Conservation (phyloP, 2,888 invertebrate genomes). For the Sesia bembeciformis region DNA sequence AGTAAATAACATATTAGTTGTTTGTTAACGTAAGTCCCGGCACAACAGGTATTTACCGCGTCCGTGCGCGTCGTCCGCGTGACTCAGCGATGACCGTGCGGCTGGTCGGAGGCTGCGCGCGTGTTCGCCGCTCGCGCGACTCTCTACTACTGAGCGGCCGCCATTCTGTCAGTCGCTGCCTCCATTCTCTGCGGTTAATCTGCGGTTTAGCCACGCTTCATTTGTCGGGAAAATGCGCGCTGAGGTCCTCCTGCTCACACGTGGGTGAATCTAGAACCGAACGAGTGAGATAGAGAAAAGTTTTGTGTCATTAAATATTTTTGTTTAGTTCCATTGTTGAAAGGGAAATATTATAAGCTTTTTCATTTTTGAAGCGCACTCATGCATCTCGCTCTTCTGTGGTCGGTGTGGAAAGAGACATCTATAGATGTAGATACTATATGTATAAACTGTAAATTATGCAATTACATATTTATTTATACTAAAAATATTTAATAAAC, state of each 20-base stretch:
- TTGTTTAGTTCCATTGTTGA: slow-evolving; percentile 66
- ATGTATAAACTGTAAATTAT: too few species aligned
- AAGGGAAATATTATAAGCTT: slow-evolving; percentile 68
- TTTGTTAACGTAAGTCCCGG: slow-evolving; percentile 24
- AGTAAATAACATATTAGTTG: slow-evolving; percentile 8
- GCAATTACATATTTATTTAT: too few species aligned
- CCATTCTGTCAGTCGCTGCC: slow-evolving; percentile 74
- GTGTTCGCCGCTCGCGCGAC: slow-evolving; percentile 56
- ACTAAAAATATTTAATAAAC: too few species aligned
- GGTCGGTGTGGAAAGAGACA: slow-evolving; percentile 26
- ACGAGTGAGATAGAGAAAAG: slow-evolving; percentile 53
- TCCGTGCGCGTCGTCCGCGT: slow-evolving; percentile 18
- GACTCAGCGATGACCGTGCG: slow-evolving; percentile 20
- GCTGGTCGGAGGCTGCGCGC: slow-evolving; percentile 33
- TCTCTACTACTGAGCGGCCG: slow-evolving; percentile 65
- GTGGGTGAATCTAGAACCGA: not conserved
- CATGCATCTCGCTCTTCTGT: slow-evolving; percentile 38
- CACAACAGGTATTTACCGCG: slow-evolving; percentile 36
- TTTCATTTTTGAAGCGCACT: slow-evolving; percentile 43
- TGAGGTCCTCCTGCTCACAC: slow-evolving; percentile 43
- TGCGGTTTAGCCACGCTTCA: slow-evolving; percentile 75
- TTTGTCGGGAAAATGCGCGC: slow-evolving; percentile 72
- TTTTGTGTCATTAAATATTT: slow-evolving; percentile 65
- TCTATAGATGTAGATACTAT: too few species aligned
- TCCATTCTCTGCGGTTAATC: slow-evolving; percentile 75